Evolutionary conservation across 2,113 vertebrate genomes (phyloP).

Genomic region (Ia io): DNA sequence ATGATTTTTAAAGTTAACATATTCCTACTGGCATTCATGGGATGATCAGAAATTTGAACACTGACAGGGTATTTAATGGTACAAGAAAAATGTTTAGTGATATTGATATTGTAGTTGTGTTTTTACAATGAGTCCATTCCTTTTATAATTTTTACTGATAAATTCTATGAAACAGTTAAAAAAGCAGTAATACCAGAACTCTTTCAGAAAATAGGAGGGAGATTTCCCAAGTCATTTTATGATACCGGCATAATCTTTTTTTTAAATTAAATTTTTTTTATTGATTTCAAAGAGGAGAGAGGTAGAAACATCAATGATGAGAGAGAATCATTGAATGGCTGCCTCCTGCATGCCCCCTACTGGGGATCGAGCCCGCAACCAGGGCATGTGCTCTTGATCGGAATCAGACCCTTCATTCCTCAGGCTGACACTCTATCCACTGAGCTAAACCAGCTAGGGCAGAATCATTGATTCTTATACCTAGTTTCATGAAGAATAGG

Average conservation of each 20-base stretch:
- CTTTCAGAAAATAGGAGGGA: neutral
- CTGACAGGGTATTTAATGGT: neutral
- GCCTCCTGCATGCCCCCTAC: too few relatives aligned
- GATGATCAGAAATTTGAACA: constrained; percentile 31
- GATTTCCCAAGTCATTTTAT: neutral
- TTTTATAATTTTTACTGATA: constrained; percentile 9
- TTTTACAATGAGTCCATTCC: neutral
- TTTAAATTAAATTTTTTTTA: neutral
- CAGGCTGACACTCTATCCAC: too few relatives aligned
- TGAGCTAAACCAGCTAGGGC: too few relatives aligned
- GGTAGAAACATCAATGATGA: too few relatives aligned
- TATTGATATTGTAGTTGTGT: neutral
- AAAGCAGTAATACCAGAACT: constrained; percentile 8
- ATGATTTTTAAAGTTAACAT: constrained; percentile 9
- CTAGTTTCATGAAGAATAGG: neutral
- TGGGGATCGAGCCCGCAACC: too few relatives aligned
- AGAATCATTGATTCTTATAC: neutral
- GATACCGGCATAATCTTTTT: neutral
- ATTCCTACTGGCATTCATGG: neutral
- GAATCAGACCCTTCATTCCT: too few relatives aligned
- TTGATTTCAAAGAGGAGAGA: too few relatives aligned
- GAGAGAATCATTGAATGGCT: too few relatives aligned
- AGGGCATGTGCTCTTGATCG: too few relatives aligned
- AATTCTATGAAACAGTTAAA: neutral
- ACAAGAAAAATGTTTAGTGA: neutral